Percentiles rank a stretch among this genome's conserved stretches.
These are phyloP conservation scores for Pteronotus mesoamericanus DNA, from an alignment of 2,797 vertebrate genomes.

Conservation along the genomic window DNA sequence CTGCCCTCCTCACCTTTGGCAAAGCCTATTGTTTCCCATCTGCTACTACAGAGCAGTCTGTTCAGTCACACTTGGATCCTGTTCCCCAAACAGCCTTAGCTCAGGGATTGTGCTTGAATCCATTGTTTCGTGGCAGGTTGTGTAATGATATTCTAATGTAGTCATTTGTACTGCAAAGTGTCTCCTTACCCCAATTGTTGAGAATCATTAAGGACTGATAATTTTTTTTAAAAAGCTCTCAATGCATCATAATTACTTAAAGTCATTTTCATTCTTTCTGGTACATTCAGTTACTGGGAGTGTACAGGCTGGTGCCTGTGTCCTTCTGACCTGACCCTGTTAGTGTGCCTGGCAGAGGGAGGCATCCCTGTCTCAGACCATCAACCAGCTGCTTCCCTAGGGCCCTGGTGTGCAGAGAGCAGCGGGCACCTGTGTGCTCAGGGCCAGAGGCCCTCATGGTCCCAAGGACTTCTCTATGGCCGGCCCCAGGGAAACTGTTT, in stretches of 20 bases:
- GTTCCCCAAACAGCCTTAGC: neutral
- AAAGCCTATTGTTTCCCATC: fast-evolving
- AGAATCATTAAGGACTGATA: neutral
- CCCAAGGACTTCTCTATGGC: neutral
- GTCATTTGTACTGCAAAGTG: neutral
- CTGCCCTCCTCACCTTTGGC: neutral
- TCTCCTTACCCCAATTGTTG: neutral
- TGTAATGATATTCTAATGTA: neutral
- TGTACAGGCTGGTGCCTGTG: too few species aligned
- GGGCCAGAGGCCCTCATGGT: too few species aligned
- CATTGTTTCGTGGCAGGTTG: too few species aligned
- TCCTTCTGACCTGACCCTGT: neutral
- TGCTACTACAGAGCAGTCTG: neutral
- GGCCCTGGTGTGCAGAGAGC: neutral
- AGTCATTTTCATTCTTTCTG: neutral
- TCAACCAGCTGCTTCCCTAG: too few species aligned
- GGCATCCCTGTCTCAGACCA: fast-evolving
- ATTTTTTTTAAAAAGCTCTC: neutral
- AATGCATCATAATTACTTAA: neutral
- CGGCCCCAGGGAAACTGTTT: neutral
- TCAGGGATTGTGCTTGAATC: neutral
- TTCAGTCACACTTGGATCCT: neutral
- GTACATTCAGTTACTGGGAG: too few species aligned
- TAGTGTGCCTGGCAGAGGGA: neutral
- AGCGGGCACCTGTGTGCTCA: too few species aligned